These are phyloP conservation scores for Squalus acanthias DNA, from an alignment of 2,797 vertebrate genomes.

Conservation along the genomic window DNA sequence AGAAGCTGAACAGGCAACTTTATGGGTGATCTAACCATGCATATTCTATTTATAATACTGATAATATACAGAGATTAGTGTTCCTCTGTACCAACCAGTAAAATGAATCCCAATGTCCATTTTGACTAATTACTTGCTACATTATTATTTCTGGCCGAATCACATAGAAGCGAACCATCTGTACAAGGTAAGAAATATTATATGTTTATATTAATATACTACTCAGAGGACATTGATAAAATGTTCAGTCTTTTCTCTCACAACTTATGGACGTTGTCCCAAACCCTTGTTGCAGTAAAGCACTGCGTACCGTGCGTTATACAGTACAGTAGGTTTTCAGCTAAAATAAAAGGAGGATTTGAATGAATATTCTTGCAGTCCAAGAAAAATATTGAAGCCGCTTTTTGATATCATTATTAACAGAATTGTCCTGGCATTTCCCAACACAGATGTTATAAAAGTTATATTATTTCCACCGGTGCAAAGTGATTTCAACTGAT, in stretches of 20 bases:
- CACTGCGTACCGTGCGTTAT: not conserved
- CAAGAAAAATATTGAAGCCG: not conserved
- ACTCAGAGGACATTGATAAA: not conserved
- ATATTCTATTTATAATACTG: not conserved
- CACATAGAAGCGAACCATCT: not conserved
- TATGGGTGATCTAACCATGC: not conserved
- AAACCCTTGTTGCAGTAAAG: not conserved
- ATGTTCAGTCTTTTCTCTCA: not conserved
- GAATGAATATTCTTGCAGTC: not conserved
- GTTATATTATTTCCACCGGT: not conserved
- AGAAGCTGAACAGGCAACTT: not conserved
- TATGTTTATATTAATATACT: not conserved
- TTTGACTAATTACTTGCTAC: not conserved
- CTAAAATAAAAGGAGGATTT: not conserved
- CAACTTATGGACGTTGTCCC: too few relatives aligned
- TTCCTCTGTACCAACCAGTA: not conserved
- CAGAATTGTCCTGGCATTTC: not conserved
- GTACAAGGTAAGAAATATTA: not conserved
- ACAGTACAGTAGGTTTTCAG: not conserved
- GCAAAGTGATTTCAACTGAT: not conserved
- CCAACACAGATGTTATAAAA: not conserved
- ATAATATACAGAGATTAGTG: not conserved
- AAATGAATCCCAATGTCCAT: not conserved
- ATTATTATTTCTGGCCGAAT: not conserved
- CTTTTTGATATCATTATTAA: not conserved